Conservation (phyloP, 2,888 invertebrate genomes). For the Hedychridium roseum region DNA sequence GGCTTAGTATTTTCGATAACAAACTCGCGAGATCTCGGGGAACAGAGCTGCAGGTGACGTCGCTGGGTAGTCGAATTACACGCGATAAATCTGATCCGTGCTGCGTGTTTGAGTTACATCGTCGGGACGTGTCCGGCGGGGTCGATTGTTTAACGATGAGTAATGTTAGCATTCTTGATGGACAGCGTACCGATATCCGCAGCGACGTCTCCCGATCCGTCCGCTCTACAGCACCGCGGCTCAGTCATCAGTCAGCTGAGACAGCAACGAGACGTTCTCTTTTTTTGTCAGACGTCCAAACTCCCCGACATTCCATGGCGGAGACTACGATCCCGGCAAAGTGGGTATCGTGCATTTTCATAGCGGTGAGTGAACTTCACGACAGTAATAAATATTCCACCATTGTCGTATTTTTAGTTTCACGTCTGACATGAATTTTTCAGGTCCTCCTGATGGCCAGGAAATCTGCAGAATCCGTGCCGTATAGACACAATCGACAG, state of each 20-base stretch:
- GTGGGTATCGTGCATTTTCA: constrained; percentile 9
- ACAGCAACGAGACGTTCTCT: constrained; percentile 8
- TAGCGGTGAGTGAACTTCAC: constrained; percentile 22
- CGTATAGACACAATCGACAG: no score
- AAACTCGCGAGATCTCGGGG: no score
- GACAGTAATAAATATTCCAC: no score
- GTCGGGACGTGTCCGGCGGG: constrained; percentile 30
- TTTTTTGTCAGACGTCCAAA: no score
- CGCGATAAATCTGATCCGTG: constrained; percentile 21
- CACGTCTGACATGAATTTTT: constrained; percentile 1
- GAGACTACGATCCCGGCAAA: constrained; percentile 24
- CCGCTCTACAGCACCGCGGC: constrained; percentile 29
- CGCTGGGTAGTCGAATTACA: constrained; percentile 29
- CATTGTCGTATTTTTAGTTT: neutral
- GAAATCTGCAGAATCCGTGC: neutral
- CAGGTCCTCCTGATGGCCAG: constrained; percentile 18
- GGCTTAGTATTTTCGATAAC: no score
- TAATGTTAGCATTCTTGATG: constrained; percentile 45
- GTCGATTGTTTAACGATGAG: constrained; percentile 41
- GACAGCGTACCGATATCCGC: constrained; percentile 25
- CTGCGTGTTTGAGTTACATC: constrained; percentile 28
- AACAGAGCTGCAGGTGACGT: neutral
- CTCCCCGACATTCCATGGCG: no score
- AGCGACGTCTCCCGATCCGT: constrained; percentile 24
- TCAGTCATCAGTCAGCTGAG: constrained; percentile 39